Percentiles rank a stretch among this genome's conserved stretches.
These are phyloP conservation scores for Exephanes ischioxanthus DNA, from an alignment of 2,888 invertebrate genomes.

Conservation along the genomic window DNA sequence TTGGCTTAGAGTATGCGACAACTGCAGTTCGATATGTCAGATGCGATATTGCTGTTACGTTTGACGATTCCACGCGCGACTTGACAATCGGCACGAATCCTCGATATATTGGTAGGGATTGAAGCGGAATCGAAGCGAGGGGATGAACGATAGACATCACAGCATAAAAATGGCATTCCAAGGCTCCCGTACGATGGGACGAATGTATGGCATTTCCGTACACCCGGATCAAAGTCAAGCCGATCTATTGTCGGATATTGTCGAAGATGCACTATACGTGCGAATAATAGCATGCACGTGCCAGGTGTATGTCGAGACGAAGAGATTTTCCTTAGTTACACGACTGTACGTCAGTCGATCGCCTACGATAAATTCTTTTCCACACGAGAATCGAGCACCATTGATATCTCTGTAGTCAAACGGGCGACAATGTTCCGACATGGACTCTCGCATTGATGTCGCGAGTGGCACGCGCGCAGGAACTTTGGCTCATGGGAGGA, in stretches of 20 bases:
- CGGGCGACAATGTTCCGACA: slow-evolving; percentile 2
- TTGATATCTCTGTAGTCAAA: slow-evolving; percentile 48
- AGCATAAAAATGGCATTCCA: slow-evolving; percentile 14
- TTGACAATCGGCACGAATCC: background rate
- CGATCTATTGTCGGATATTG: slow-evolving; percentile 38
- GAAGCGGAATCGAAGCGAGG: background rate
- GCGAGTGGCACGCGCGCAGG: slow-evolving; percentile 14
- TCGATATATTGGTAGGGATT: background rate
- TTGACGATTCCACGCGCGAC: background rate
- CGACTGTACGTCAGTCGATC: slow-evolving; percentile 12
- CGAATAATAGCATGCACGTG: background rate
- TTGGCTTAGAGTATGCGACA: too few relatives aligned
- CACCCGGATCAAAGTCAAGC: slow-evolving; percentile 23
- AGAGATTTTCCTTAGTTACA: slow-evolving; percentile 33
- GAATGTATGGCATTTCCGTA: slow-evolving; percentile 19
- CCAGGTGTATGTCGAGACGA: slow-evolving; percentile 18
- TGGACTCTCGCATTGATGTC: background rate
- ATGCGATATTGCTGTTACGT: background rate
- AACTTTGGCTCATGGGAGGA: slow-evolving; percentile 50
- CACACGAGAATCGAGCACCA: slow-evolving; percentile 37
- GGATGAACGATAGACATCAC: background rate
- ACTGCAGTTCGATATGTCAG: too few relatives aligned
- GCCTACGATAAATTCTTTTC: slow-evolving; percentile 50
- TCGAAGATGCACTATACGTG: slow-evolving; percentile 4
- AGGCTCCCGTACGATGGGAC: background rate